Base-by-base conservation (phyloP, 2,113 vertebrate genomes). In the Morone saxatilis region DNA sequence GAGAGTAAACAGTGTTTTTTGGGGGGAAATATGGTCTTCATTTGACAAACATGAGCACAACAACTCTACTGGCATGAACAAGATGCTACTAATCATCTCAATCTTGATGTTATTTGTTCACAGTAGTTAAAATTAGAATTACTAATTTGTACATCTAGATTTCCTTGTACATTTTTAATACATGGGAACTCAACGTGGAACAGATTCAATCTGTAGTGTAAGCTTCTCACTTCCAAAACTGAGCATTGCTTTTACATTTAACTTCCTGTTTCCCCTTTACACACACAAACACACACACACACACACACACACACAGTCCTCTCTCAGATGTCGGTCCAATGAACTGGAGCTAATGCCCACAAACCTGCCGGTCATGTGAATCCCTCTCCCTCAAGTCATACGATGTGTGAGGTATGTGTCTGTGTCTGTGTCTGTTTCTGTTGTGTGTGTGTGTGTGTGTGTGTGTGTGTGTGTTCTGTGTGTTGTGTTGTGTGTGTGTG, bases 321-420 rank as follows among this genome's bases (percentile, higher is more conserved):
- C 50, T 81, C 71, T 80, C 61, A 81, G 57, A 87, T 81, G 63
- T 71, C 20, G 25, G 38, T 62, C 67, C 66, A 87, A 14, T 89
- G 78, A 87, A 88, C 85, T 85, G 68, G 40, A 86, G 72, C 85
- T 86, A 85, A 91, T 89, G 57, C 73, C 81, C 76, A 82, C 86
- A 86, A 85, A 86, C 85, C 81, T 80, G 45, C 83, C 4, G 22
- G 85, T 92, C 90, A 93, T 93, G 91, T 93, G 89, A 88, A 76
- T 85, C 68, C 60, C 63, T 66, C 57, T 83, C 78, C 63, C 66
- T 75, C 10, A 6, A 87, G 86, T 89, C 93, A 94, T 88, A 84
- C 84, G 80, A 80, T 83, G 73, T 78, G 48, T 84, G 45, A 47
- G 45, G 31, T 76, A 53, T 89, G 71, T 77, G 48, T 82, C 80